Conservation (phyloP, 2,797 vertebrate species). For the Parauchenoglanis ngamensis region DNA sequence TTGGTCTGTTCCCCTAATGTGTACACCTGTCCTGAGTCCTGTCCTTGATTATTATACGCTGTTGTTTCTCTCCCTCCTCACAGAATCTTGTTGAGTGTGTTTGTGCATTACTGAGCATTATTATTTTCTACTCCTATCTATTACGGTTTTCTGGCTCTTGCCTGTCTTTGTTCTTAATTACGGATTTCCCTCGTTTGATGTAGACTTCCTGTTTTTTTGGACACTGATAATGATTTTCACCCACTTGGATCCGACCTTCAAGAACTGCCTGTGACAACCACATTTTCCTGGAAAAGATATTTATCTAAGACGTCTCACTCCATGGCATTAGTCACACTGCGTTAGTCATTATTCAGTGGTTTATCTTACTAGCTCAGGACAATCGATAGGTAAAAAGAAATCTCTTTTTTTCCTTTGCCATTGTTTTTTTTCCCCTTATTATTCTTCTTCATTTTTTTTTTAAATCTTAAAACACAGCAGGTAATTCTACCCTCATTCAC, state of each 20-base stretch:
- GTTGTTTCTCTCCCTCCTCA: background rate
- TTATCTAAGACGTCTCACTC: conserved; percentile 7
- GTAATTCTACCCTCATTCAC: conserved; percentile 6
- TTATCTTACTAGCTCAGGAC: conserved; percentile 5
- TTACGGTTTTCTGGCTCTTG: background rate
- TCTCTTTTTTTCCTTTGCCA: background rate
- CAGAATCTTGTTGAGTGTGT: background rate
- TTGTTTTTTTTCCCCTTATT: background rate
- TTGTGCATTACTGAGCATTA: background rate
- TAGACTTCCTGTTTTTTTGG: background rate
- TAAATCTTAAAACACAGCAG: background rate
- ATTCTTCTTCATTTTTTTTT: background rate
- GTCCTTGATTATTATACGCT: background rate
- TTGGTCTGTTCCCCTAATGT: background rate
- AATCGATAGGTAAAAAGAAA: background rate
- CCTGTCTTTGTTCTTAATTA: background rate
- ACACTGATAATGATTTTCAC: background rate
- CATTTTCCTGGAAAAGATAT: conserved; percentile 12
- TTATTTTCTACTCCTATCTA: background rate
- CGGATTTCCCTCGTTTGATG: background rate
- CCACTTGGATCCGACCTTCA: background rate
- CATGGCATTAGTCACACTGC: background rate
- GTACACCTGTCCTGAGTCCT: background rate
- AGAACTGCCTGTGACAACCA: background rate
- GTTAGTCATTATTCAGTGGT: conserved; percentile 8